Percentiles rank a stretch among this genome's conserved stretches.
Conservation (phyloP, 2,797 vertebrate genomes). For the Tolypeutes matacus region DNA sequence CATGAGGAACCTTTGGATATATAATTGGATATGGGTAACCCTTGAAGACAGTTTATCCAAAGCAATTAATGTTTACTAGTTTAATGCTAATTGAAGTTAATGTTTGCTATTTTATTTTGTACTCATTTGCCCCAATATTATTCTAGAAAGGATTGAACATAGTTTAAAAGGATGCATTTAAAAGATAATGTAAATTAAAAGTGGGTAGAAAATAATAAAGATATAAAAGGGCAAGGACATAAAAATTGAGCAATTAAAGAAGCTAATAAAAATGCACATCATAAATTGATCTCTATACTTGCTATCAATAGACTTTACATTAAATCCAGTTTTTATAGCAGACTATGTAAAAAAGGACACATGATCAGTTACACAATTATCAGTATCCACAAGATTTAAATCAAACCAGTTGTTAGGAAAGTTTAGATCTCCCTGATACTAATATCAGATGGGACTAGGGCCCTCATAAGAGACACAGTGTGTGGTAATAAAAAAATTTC, state of each 20-base stretch:
- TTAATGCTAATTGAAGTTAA: background rate
- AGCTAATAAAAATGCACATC: background rate
- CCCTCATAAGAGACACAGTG: background rate
- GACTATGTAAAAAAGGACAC: background rate
- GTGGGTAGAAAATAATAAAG: constrained; percentile 3
- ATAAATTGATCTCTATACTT: background rate
- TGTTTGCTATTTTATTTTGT: background rate
- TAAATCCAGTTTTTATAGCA: background rate
- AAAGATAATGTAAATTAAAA: constrained; percentile 30
- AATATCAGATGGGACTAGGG: background rate
- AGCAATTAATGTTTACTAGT: constrained; percentile 6
- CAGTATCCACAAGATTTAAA: background rate
- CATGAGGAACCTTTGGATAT: background rate
- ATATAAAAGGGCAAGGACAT: background rate
- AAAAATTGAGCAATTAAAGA: constrained; percentile 19
- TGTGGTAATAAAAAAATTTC: background rate
- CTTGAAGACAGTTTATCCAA: constrained; percentile 40
- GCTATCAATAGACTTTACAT: background rate
- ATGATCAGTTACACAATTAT: background rate
- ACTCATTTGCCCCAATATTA: background rate
- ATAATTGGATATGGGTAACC: background rate
- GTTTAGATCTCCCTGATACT: background rate
- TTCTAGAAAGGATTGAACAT: constrained; percentile 1
- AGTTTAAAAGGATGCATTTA: background rate
- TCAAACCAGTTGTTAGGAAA: constrained; percentile 10